phyloP scores from a whole-genome alignment of 1,140 invertebrate genomes.

The Camponotus pennsylvanicus region DNA sequence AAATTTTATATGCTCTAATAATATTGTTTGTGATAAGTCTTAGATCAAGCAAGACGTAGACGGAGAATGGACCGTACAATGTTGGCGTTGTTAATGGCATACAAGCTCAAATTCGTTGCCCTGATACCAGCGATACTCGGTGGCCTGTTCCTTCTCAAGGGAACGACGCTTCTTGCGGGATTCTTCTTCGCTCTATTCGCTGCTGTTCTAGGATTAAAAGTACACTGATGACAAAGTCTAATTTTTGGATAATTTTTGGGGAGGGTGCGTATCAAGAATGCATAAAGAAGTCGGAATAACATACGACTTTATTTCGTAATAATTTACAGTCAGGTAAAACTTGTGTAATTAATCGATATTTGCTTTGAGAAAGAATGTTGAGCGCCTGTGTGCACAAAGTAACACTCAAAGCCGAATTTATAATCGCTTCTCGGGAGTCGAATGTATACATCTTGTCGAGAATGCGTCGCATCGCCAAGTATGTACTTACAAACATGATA shows the following conservation, averaged over 20 bases:
- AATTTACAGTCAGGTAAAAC: conserved; percentile 55
- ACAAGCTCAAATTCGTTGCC: conserved; percentile 93
- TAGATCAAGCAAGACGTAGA: conserved; percentile 83
- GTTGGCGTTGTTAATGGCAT: conserved; percentile 91
- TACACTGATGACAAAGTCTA: conserved; percentile 68
- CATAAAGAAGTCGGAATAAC: conserved; percentile 69
- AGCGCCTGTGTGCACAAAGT: conserved; percentile 52
- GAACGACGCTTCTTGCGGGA: conserved; percentile 92
- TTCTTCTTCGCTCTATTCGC: conserved; percentile 95
- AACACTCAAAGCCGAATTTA: conserved; percentile 49
- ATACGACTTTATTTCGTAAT: conserved; percentile 77
- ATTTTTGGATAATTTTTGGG: neutral
- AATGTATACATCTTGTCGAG: conserved; percentile 30
- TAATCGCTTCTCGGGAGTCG: conserved; percentile 54
- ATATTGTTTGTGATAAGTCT: conserved; percentile 38
- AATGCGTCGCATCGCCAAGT: conserved; percentile 36
- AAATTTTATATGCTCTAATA: neutral
- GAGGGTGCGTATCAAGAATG: conserved; percentile 23
- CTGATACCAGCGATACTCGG: conserved; percentile 92
- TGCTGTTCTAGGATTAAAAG: conserved; percentile 87
- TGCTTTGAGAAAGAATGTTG: conserved; percentile 24
- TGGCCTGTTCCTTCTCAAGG: conserved; percentile 90
- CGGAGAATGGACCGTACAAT: conserved; percentile 89
- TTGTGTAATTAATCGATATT: conserved; percentile 24
- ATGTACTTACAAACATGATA: neutral